Base-by-base conservation (phyloP, 2,888 invertebrate species). In the Embidobia sp. region DNA sequence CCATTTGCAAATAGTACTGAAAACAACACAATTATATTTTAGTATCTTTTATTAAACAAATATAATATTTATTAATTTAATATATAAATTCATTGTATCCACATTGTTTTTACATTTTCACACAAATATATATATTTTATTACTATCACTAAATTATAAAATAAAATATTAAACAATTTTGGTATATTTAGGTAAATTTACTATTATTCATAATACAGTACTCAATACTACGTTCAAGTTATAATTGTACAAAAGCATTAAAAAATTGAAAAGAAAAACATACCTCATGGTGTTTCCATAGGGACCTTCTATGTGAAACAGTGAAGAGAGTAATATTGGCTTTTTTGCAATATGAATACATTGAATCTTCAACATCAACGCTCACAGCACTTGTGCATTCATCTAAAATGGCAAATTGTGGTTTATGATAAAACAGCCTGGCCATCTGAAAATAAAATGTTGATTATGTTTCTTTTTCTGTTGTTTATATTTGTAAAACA, bases 341-440 rank as follows among this genome's bases (percentile, higher is more conserved):
- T 90, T 92, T 89, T 83, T 95, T 92, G 86, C 98, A 98, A 90
- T 98, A 97, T 82, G 95, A 94, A 88, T 99, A 99, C 96, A 99
- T 98, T 80, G 94, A 94, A 19, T 98, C 98, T 89, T 99, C 99
- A 0, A 99, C 99, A 89, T 99, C 99, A 0, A 99, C 97, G 48
- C 98, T 98, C 0, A 99, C 99, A 0, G 99, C 99, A 88, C 97
- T 98, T 0, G 99, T 99, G 88, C 99, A 99, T 90, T 99, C 99
- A 87, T 99, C 99, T 82, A 99, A 91, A 85, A 99, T 99, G 7
- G 99, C 99, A 91, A 99, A 99, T 90, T 98, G 98, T 0, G 99
- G 99, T 87, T 94, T 94, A 90, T 99, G 98, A 91, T 99, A 99
- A 91, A 99, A 98, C 78, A 99, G 91, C 10, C 98, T 93, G 8